These are phyloP conservation scores for Tetropium fuscum DNA, from an alignment of 2,888 invertebrate genomes.

Conservation along the genomic window DNA sequence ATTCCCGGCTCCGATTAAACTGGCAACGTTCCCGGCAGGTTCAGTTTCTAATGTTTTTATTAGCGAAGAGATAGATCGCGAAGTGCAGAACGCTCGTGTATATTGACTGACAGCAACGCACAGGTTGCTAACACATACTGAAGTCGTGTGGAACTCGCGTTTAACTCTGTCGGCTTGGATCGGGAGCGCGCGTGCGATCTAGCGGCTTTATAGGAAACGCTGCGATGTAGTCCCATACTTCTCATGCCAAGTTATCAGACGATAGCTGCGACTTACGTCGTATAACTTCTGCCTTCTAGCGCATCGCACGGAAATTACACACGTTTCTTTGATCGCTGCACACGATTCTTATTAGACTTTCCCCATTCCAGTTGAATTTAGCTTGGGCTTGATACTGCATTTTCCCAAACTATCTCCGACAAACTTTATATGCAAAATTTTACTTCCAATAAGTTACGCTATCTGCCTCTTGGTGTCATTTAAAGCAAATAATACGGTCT, in stretches of 20 bases:
- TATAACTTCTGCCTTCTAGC: conserved; percentile 1
- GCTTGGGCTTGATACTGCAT: conserved; percentile 27
- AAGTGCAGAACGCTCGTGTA: conserved; percentile 55
- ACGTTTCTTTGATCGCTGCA: conserved; percentile 43
- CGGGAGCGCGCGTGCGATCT: conserved; percentile 70
- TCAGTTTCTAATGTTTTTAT: not conserved
- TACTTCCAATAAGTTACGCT: conserved; percentile 8
- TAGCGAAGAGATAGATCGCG: conserved; percentile 51
- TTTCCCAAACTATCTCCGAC: conserved; percentile 23
- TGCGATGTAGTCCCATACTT: conserved; percentile 32
- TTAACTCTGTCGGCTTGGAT: conserved; percentile 63
- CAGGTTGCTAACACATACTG: conserved; percentile 68
- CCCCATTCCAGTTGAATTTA: conserved; percentile 26
- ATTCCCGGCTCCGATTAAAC: conserved; percentile 9
- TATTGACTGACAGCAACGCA: conserved; percentile 57
- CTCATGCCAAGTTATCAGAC: conserved; percentile 19
- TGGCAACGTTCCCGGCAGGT: not conserved
- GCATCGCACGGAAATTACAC: conserved; percentile 5
- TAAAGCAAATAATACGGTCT: not conserved
- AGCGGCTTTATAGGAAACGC: conserved; percentile 49
- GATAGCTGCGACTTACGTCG: conserved; percentile 39
- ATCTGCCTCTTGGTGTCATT: not conserved
- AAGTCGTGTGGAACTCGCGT: conserved; percentile 66
- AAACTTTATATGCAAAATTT: conserved; percentile 29
- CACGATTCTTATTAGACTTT: conserved; percentile 39